phyloP scores from a whole-genome alignment of 2,797 vertebrate genomes.

The Crenichthys baileyi region DNA sequence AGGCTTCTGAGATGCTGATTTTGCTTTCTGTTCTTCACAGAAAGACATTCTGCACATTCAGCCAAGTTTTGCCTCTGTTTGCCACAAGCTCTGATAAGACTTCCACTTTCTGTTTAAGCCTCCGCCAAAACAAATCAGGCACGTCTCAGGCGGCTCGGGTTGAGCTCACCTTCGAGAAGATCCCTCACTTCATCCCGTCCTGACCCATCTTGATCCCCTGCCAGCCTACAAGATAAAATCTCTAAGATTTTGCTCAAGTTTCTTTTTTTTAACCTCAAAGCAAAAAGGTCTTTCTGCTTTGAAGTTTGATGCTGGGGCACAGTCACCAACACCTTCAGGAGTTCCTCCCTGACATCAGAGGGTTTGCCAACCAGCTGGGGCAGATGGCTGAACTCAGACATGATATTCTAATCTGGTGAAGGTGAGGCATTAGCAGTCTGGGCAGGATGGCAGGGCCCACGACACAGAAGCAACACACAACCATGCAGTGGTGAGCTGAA shows the following conservation, averaged over 20 bases:
- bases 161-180: slow-evolving; percentile 28
- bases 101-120: slow-evolving; percentile 35
- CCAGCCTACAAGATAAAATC: slow-evolving; percentile 33
- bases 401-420: slow-evolving; percentile 73
- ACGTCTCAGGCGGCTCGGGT: slow-evolving; percentile 36
- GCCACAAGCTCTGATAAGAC: slow-evolving; percentile 36
- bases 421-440: slow-evolving; percentile 67
- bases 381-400: slow-evolving; percentile 73
- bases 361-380: slow-evolving; percentile 62
- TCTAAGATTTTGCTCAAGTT: slow-evolving; percentile 23
- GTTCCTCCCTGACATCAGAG: slow-evolving; percentile 65
- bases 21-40: slow-evolving; percentile 24
- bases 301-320: slow-evolving; percentile 41
- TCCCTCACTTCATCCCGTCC: slow-evolving; percentile 33
- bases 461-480: slow-evolving; percentile 37
- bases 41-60: slow-evolving; percentile 33
- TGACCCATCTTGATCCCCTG: slow-evolving; percentile 12
- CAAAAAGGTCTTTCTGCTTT: slow-evolving; percentile 52
- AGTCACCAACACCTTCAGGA: slow-evolving; percentile 17
- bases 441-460: slow-evolving; percentile 57
- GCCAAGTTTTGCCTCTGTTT: slow-evolving; percentile 33
- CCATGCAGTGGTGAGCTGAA: slow-evolving; percentile 20
- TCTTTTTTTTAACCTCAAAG: slow-evolving; percentile 42
- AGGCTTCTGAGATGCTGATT: slow-evolving; percentile 20
- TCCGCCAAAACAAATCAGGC: slow-evolving; percentile 48